Percentiles rank a stretch among this genome's conserved stretches.
These are phyloP conservation scores for Paedocypris sp. DNA, from an alignment of 2,113 vertebrate genomes.

Conservation along the genomic window DNA sequence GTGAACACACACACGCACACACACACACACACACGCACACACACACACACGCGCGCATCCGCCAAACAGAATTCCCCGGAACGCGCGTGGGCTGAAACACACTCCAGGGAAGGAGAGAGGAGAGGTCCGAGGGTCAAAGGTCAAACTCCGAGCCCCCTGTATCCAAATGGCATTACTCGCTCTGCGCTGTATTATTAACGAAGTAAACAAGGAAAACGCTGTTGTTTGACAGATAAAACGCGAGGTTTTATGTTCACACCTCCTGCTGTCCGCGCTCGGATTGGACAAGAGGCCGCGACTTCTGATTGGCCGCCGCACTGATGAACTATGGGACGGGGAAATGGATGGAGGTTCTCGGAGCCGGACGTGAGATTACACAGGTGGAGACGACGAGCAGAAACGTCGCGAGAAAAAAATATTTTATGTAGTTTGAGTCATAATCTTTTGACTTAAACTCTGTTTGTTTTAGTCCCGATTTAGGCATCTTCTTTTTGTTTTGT, in stretches of 20 bases:
- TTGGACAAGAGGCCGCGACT: too few relatives aligned
- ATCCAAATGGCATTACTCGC: conserved; percentile 36
- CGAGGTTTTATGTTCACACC: not conserved
- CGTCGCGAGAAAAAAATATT: too few relatives aligned
- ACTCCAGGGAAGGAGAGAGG: conserved; percentile 30
- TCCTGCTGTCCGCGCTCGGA: not conserved
- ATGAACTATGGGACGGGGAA: not conserved
- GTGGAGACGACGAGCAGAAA: too few relatives aligned
- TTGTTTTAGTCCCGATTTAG: too few relatives aligned
- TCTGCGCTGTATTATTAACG: conserved; percentile 39
- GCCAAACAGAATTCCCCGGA: conserved; percentile 33
- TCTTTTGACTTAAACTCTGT: too few relatives aligned
- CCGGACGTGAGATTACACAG: too few relatives aligned
- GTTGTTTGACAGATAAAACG: conserved; percentile 26
- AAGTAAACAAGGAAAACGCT: conserved; percentile 31
- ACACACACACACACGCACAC: not conserved
- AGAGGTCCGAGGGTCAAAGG: conserved; percentile 29
- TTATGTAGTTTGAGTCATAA: too few relatives aligned
- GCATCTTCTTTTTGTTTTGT: too few relatives aligned
- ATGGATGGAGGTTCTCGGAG: too few relatives aligned
- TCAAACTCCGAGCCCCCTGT: conserved; percentile 27
- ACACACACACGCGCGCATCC: not conserved
- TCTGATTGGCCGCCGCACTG: not conserved
- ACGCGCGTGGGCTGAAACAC: conserved; percentile 32
- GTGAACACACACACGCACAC: conserved; percentile 11